A percentile compares a stretch with the other conserved stretches of the same genome.
Conservation (phyloP, 2,797 vertebrate genomes). For the Helostoma temminkii region DNA sequence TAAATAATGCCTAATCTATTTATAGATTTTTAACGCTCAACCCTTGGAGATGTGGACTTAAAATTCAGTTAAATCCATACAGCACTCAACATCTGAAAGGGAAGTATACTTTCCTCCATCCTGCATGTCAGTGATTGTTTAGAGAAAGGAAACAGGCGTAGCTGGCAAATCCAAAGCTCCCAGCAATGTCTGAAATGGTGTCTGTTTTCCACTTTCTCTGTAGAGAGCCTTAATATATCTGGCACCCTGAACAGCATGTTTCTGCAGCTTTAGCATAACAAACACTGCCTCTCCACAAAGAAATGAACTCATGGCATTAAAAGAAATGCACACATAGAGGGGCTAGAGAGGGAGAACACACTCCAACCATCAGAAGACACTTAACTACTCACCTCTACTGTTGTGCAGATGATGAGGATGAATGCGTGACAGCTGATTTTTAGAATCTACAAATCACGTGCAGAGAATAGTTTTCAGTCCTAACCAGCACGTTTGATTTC, state of each 20-base stretch:
- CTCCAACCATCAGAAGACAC: slow-evolving; percentile 47
- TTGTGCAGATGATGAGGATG: slow-evolving; percentile 38
- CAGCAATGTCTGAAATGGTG: slow-evolving; percentile 73
- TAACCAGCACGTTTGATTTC: slow-evolving; percentile 26
- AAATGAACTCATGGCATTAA: slow-evolving; percentile 48
- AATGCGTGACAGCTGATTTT: slow-evolving; percentile 15
- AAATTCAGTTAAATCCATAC: slow-evolving; percentile 40
- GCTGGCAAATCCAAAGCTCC: slow-evolving; percentile 72
- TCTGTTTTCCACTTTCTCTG: slow-evolving; percentile 71
- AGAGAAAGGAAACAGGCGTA: slow-evolving; percentile 71
- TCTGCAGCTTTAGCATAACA: slow-evolving; percentile 74
- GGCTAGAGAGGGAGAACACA: slow-evolving; percentile 22
- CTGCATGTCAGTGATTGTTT: slow-evolving; percentile 69
- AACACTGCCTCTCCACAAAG: slow-evolving; percentile 64
- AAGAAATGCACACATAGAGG: slow-evolving; percentile 49
- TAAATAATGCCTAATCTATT: slow-evolving; percentile 35
- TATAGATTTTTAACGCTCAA: slow-evolving; percentile 23
- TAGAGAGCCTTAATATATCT: slow-evolving; percentile 76
- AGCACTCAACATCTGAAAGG: slow-evolving; percentile 54
- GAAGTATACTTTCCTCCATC: slow-evolving; percentile 45
- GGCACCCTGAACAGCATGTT: slow-evolving; percentile 73
- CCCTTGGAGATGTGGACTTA: slow-evolving; percentile 26
- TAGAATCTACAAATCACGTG: slow-evolving; percentile 4
- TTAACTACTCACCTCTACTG: slow-evolving; percentile 43
- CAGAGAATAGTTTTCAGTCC: slow-evolving; percentile 10